These are phyloP conservation scores for Lycaena phlaeas DNA, from an alignment of 2,888 invertebrate species.

Conservation along the genomic window DNA sequence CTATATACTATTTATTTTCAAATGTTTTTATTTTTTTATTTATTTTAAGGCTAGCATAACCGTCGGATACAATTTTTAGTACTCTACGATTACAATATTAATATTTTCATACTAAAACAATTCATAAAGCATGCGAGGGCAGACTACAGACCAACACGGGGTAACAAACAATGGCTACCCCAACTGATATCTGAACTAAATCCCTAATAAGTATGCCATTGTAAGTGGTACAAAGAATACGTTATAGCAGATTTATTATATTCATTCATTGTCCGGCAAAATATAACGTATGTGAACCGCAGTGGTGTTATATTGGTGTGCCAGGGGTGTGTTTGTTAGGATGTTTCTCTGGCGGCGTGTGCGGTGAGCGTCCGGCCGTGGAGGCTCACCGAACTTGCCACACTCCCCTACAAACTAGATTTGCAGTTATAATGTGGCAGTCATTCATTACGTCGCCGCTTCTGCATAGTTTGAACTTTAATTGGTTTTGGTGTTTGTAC, in stretches of 20 bases:
- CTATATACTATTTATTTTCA: too few relatives aligned
- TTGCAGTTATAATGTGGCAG: conserved; percentile 59
- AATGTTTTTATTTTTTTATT: too few relatives aligned
- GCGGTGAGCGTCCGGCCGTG: conserved; percentile 70
- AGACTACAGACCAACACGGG: conserved; percentile 58
- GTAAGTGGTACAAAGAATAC: conserved; percentile 70
- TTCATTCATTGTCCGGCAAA: conserved; percentile 17
- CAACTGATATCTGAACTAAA: conserved; percentile 74
- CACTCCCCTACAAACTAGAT: conserved; percentile 69
- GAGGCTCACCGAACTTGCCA: conserved; percentile 70
- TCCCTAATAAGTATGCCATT: conserved; percentile 74
- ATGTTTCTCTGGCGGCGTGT: conserved; percentile 31
- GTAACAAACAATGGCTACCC: conserved; percentile 70
- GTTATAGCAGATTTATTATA: conserved; percentile 49
- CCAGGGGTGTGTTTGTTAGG: conserved; percentile 22
- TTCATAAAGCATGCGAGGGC: conserved; percentile 36
- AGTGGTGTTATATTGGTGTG: conserved; percentile 24
- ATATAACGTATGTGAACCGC: conserved; percentile 13
- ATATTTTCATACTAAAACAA: too few relatives aligned
- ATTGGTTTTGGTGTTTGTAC: conserved; percentile 14
- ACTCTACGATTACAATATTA: too few relatives aligned
- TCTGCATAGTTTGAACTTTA: conserved; percentile 51
- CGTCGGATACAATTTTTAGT: too few relatives aligned
- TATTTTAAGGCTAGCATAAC: too few relatives aligned
- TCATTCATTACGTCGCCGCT: conserved; percentile 62